Evolutionary conservation across 1,140 invertebrate species (phyloP), one percentile per base, ranked within the genome.

Genomic region (Babylonia areolata): DNA sequence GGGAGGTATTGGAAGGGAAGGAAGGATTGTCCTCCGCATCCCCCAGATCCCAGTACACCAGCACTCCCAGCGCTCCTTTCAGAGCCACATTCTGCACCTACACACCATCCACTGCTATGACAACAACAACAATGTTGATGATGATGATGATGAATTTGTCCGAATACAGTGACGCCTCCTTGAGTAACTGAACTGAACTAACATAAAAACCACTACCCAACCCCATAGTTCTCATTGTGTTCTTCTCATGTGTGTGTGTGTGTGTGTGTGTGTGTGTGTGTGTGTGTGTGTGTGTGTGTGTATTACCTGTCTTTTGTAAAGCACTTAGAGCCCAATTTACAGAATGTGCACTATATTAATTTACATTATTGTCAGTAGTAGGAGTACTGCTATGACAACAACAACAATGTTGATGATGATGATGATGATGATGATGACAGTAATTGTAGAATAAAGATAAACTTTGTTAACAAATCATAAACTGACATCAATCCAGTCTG

Each of bases 11-110:
- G 31, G 58, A 31, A 39, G 83, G 83, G 15, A 31, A 71, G 31
- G 39, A 71, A 5, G 78, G 20, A 46, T 85, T 78, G 23, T 84
- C 54, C 28, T 71, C 33, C 12, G 39, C 82, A 75, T 86, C 85
- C 23, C 33, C 54, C 35, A 77, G 85, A 40, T 89, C 86, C 86
- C 88, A 87, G 84, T 89, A 89, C 20, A 89, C 54, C 31, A 89
- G 40, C 15, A 87, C 86, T 33, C 80, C 88, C 33, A 6, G 35
- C 5, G 58, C 88, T 69, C 88, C 88, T 35, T 58, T 42, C n/a
- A 64, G 28, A 37, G 81, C 84, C 37, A 75, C 80, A 42, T 83
- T 86, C 33, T 51, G 35, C 33, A 89, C 69, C 87, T 88, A 35
- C 17, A 84, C 20, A 73, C 46, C 9, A 51, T n/a, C n/a, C n/a